Evolutionary conservation across 2,888 invertebrate species (phyloP), one percentile per base, ranked within the genome.

Genomic region (Dascillus cervinus): DNA sequence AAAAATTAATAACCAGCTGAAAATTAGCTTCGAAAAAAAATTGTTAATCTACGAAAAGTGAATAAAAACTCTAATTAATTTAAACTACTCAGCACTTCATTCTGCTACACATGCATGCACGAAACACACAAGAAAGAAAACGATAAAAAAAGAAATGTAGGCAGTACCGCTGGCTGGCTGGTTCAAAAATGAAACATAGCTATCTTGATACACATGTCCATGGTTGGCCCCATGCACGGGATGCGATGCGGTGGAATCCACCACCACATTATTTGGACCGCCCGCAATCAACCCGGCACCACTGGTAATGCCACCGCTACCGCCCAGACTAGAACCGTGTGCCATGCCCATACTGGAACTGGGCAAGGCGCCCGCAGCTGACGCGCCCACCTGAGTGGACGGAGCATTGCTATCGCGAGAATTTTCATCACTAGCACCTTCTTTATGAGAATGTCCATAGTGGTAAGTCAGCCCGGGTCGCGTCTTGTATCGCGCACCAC

Each of bases 401-500:
- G 60, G 55, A 47, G 58, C 57, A 46, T 56, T 58, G 52, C 62
- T 60, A 55, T 65, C 65, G 52, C 66, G 61, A 50, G 57, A 67
- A 55, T 67, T 66, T 52, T 65, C 64, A 49, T 68, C 65, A 52
- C 63, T 65, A 58, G 56, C 66, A 43, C 72, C 69, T 56, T 75
- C 74, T 66, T 75, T 75, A 76, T 90, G 89, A 59, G 87, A 86
- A 73, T 91, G 91, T 60, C 84, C 82, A 76, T 86, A 88, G 78
- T 95, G 94, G 75, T 94, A 94, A 55, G 88, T 90, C 62, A 95
- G 78, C 50, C 94, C 94, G 49, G 94, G 91, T 51, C 92, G 79
- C 47, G 92, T 92, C 77, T 95, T 94, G 82, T 95, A 94, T 61
- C 91, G 82, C 58, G 90, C 90, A 65, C 89, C 87, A 77, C 94